phyloP scores from a whole-genome alignment of 2,113 vertebrate species.

The Sphaerodactylus townsendi region DNA sequence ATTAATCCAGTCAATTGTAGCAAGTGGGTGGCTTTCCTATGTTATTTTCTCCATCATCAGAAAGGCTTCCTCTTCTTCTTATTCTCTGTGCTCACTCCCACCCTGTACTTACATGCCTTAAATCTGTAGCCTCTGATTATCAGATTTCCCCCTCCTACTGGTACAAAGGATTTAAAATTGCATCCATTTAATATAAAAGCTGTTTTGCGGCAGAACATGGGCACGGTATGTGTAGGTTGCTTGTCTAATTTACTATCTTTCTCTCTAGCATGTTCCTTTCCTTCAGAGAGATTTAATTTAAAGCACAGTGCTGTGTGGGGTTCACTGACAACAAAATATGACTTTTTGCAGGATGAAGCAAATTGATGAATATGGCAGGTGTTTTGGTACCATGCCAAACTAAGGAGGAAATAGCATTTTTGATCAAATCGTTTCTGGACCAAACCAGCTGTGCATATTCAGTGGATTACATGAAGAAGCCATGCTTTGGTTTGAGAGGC shows the following conservation, averaged over 20 bases:
- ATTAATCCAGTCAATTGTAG: neutral
- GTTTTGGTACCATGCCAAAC: neutral
- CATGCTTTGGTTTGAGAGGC: neutral
- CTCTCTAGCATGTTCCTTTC: neutral
- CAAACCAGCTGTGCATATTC: neutral
- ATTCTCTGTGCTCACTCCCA: neutral
- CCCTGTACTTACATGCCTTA: neutral
- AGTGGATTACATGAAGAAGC: neutral
- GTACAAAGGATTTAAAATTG: neutral
- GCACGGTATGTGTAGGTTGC: neutral
- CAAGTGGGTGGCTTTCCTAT: neutral
- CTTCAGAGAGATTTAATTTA: neutral
- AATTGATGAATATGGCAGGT: neutral
- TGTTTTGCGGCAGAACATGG: neutral
- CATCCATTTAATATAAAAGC: no score
- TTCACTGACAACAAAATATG: neutral
- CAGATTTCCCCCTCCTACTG: rapidly evolving
- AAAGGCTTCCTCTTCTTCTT: neutral
- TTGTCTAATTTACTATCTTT: neutral
- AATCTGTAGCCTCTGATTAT: neutral
- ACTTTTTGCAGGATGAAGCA: neutral
- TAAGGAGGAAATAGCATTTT: neutral
- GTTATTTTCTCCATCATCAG: no score
- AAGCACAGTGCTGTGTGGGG: neutral
- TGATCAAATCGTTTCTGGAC: neutral